A percentile compares a stretch with the other conserved stretches of the same genome.
Evolutionary conservation across 64 coral and sea anemone species (phyloP).

Genomic region (Platygyra sinensis): DNA sequence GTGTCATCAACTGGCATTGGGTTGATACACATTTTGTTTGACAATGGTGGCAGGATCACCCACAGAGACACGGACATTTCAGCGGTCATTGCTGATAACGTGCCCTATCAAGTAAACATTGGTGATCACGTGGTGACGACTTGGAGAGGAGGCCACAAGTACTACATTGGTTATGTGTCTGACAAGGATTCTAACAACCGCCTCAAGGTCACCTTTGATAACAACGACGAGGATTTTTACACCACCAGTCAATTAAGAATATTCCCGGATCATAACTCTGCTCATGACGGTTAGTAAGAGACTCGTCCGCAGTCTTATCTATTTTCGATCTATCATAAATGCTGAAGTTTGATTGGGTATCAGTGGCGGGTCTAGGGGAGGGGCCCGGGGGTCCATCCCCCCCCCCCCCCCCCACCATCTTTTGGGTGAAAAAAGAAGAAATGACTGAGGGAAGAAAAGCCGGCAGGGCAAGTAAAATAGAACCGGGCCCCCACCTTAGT

Average conservation of each 20-base stretch:
- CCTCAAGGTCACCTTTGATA: slow-evolving; percentile 59
- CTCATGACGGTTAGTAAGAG: slow-evolving; percentile 7
- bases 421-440: no score
- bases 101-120: slow-evolving; percentile 19
- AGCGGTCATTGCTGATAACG: slow-evolving; percentile 7
- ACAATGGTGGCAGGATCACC: slow-evolving; percentile 18
- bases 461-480: no score
- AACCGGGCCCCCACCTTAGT: no score
- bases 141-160: slow-evolving; percentile 42
- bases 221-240: slow-evolving; percentile 66
- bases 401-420: no score
- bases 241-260: not conserved
- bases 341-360: no score
- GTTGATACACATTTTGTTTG: slow-evolving; percentile 53
- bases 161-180: slow-evolving; percentile 60
- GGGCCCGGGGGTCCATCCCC: no score
- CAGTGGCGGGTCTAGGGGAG: no score
- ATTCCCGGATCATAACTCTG: not conserved
- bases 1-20: not conserved
- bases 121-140: slow-evolving; percentile 53
- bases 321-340: no score
- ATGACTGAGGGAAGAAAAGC: no score
- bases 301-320: no score
- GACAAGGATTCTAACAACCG: slow-evolving; percentile 55
- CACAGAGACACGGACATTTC: slow-evolving; percentile 30